Conservation (phyloP, 2,888 invertebrate genomes). For the Amphimallon solstitiale region DNA sequence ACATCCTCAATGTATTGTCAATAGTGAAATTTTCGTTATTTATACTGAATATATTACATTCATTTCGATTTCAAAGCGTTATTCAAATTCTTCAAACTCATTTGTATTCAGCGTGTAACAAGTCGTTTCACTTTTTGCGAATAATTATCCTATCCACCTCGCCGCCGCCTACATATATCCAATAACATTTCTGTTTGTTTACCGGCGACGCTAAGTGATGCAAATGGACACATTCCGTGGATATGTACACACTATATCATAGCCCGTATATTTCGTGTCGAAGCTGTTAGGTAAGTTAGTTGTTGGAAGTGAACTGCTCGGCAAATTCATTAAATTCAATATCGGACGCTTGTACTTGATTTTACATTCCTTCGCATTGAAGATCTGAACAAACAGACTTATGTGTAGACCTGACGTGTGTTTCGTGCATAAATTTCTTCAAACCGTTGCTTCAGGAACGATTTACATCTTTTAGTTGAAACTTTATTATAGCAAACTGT, state of each 20-base stretch:
- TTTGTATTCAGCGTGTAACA: neutral
- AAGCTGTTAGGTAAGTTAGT: slow-evolving; percentile 16
- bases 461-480: neutral
- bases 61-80: too few species aligned
- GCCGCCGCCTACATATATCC: slow-evolving; percentile 15
- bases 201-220: slow-evolving; percentile 47
- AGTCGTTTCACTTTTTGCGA: neutral
- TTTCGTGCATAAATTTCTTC: slow-evolving; percentile 16
- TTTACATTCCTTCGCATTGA: slow-evolving; percentile 14
- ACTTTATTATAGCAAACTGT: slow-evolving; percentile 7
- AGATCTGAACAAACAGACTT: slow-evolving; percentile 7
- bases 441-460: slow-evolving; percentile 16
- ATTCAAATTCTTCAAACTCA: too few species aligned
- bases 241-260: slow-evolving; percentile 39
- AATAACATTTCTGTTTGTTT: slow-evolving; percentile 24
- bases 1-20: too few species aligned
- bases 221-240: slow-evolving; percentile 49
- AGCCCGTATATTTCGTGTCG: slow-evolving; percentile 6
- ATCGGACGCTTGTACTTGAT: slow-evolving; percentile 22
- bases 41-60: too few species aligned
- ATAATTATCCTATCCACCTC: slow-evolving; percentile 17
- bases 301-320: slow-evolving; percentile 16
- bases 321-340: slow-evolving; percentile 26
- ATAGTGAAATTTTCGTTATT: too few species aligned
- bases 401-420: neutral